A percentile compares a stretch with the other conserved stretches of the same genome.
These are phyloP conservation scores for Ifrita kowaldi DNA, from an alignment of 2,113 vertebrate genomes.

Conservation along the genomic window DNA sequence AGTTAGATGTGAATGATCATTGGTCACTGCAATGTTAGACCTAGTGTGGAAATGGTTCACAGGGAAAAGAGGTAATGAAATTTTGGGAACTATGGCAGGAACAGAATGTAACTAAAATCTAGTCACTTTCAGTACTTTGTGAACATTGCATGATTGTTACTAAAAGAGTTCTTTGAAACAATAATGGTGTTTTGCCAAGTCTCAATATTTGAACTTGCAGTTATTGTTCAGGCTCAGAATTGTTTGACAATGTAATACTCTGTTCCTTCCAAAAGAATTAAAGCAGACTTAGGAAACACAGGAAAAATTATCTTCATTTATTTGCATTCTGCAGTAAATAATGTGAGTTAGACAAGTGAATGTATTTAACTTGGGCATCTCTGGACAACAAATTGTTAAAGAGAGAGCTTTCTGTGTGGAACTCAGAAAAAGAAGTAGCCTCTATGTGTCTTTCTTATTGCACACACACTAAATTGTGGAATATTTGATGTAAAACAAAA, in stretches of 20 bases:
- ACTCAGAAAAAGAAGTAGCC: neutral
- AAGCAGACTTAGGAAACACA: neutral
- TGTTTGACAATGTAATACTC: neutral
- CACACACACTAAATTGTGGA: neutral
- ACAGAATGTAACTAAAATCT: neutral
- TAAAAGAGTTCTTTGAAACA: neutral
- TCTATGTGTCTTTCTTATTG: neutral
- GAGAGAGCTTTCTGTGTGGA: neutral
- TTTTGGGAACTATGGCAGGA: neutral
- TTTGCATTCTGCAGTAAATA: neutral
- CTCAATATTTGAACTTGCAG: neutral
- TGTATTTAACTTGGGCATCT: neutral
- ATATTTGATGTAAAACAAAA: neutral
- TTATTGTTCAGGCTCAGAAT: neutral
- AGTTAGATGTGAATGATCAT: neutral
- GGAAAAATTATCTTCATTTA: neutral
- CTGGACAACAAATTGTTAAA: neutral
- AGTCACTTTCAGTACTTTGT: neutral
- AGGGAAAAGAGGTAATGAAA: neutral
- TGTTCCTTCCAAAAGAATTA: neutral
- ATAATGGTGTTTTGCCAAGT: neutral
- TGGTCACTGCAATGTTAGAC: neutral
- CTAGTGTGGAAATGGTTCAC: neutral
- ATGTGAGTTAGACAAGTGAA: neutral
- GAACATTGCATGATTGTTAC: neutral